A percentile compares a stretch with the other conserved stretches of the same genome.
These are phyloP conservation scores for Phrixothrix hirtus DNA, from an alignment of 2,888 invertebrate genomes.

Conservation along the genomic window DNA sequence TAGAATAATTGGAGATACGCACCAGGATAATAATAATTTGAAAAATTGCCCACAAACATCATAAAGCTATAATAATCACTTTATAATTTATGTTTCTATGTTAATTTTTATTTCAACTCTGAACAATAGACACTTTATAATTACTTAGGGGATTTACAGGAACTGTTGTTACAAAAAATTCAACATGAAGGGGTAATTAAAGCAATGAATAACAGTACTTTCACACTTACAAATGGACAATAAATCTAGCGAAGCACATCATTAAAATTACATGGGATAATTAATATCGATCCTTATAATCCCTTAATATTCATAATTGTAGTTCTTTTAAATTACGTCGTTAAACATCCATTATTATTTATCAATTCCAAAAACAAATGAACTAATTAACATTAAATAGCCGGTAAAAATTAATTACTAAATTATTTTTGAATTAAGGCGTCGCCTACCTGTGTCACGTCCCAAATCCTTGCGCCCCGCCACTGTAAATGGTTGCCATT, in stretches of 20 bases:
- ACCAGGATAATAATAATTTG: not conserved
- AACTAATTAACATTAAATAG: not conserved
- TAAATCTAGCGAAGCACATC: conserved; percentile 10
- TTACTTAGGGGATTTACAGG: not conserved
- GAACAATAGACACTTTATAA: conserved; percentile 4
- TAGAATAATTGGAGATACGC: conserved; percentile 1
- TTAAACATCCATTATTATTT: not conserved
- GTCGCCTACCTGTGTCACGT: too few relatives aligned
- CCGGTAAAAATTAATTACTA: not conserved
- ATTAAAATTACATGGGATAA: conserved; percentile 12
- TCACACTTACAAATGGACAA: conserved; percentile 11
- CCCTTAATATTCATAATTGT: conserved; percentile 1
- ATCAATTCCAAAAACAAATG: too few relatives aligned
- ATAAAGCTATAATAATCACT: conserved; percentile 1
- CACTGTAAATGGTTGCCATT: too few relatives aligned
- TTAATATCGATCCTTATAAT: conserved; percentile 7
- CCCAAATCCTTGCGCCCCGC: too few relatives aligned
- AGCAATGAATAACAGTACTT: conserved; percentile 16
- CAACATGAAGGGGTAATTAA: conserved; percentile 5
- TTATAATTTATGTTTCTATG: conserved; percentile 6
- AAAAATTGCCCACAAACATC: not conserved
- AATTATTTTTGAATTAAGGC: not conserved
- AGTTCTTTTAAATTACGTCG: conserved; percentile 1
- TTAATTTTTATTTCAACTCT: conserved; percentile 6
- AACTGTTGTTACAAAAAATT: not conserved